Evolutionary conservation across 2,888 invertebrate species (phyloP), one percentile per base, ranked within the genome.

Genomic region (Synanthedon tipuliformis): DNA sequence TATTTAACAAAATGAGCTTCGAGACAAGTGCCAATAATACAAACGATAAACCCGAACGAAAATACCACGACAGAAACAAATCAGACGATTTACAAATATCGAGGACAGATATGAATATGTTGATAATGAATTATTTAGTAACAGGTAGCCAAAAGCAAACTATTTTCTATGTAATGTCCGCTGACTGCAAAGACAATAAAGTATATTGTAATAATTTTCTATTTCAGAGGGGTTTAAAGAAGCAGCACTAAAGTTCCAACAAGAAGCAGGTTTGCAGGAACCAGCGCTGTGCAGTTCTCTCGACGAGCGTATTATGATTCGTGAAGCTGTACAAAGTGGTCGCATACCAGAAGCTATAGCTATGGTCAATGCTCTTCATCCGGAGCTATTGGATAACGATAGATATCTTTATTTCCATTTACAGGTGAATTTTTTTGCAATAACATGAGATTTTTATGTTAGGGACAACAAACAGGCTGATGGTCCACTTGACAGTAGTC

Each of bases 41-140:
- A 18, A 78, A 68, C 56, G 84, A 77, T 53, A 87, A 81, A 67
- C 78, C 78, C 51, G 85, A 85, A 53, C 72, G 83, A 50, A 79
- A 91, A 61, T 91, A 91, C 69, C 92, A 93, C 60, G 94, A 95
- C 63, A 89, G 93, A 64, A 90, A 90, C 57, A 90, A 91, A 70
- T 81, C 94, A 12, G 93, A 94, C 71, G 90, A 92, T 59, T 88
- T 92, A 61, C 95, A 95, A 65, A 92, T 97, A 63, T 95, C 95
- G 53, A 90, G 97, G 64, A 92, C 94, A 48, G 95, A 96, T 67
- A 97, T 99, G 95, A 98, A 99, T 81, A 95, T 95, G 80, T 89
- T 99, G 59, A 97, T 99, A 62, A 98, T 99, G 98, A 98, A 99
- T 86, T 99, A 99, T 83, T 90, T 99, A 69, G 97, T 98, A 49